Evolutionary conservation across 2,888 invertebrate species (phyloP), one percentile per base, ranked within the genome.

Genomic region (Mechanitis mazaeus): DNA sequence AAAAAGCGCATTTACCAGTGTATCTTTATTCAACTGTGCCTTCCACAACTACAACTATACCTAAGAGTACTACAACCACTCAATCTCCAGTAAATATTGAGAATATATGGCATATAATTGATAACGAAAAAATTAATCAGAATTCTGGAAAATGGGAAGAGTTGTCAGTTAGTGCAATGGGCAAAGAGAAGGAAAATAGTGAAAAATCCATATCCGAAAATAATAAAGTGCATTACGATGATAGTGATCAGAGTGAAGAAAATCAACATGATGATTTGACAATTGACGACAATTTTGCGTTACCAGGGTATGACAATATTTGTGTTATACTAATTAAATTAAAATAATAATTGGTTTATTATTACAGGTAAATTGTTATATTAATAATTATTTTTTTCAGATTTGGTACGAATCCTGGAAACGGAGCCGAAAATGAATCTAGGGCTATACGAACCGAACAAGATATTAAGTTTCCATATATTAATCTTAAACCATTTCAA

Each of bases 21-120:
- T 84, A 80, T 58, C 59, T 75, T 45, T 79, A 85, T 7, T 74
- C 74, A 5, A 68, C 68, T 35, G 64, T 64, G 12, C 31, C 55
- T 12, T 55, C 70, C 11, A 70, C 74, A 12, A 69, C 69, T 11
- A 67, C 75, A 12, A 73, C 72, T 0, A 74, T 76, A 2, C 66
- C 72, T 1, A 81, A 72, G 68, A 83, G 73, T 69, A 83, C 78
- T 9, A 72, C 64, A 31, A 72, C 66, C 20, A 63, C 72, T 3
- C 59, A 73, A 3, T 68, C 71, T 12, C 70, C 78, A n/a, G 71
- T 75, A 45, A 81, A 81, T 58, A 79, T 88, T 7, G 78, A 87
- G 72, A 83, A 88, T 68, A 83, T 90, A 70, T 90, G 90, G 90
- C 88, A 90, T 61, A 84, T 90, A 46, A 90, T 90, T 58, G 87